Evolutionary conservation across 2,888 invertebrate species (phyloP), one percentile per base, ranked within the genome.

Genomic region (Hirtodrosophila cameraria): DNA sequence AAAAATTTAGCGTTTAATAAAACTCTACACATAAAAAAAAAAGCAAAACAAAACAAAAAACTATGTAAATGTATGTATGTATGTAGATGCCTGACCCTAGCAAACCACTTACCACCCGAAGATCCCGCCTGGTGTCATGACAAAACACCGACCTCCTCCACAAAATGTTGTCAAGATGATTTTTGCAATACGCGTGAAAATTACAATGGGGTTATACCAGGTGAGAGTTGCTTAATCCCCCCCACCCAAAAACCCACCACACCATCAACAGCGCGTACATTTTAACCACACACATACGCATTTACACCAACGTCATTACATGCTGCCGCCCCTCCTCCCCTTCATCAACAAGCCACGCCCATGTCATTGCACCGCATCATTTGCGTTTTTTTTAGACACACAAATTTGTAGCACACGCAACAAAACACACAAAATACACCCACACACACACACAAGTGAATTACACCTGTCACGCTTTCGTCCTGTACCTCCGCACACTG

Each of bases 111-210:
- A 89, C 93, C 93, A 84, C 93, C 93, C 74, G 92, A 92, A 88
- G 91, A 91, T 90, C 93, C 94, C 72, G 91, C 93, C 86, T 93
- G 93, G 93, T 94, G 94, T 92, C 92, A 93, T 83, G 91, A 86
- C 72, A 83, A 77, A 54, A 88, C 89, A 69, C 75, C 85, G 46
- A 79, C 66, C 63, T 81, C 85, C 72, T 78, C 86, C 69, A 80
- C 89, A 69, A 70, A 88, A 76, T 95, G 95, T 94, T 95, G 95
- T 92, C 90, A 90, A 62, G 89, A 92, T 86, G 92, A 92, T 90
- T 94, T 94, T 93, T 94, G 92, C 93, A 96, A 95, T 94, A 95
- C 89, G 64, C 94, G 90, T 66, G 72, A 64, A 59, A 90, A 86
- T 87, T 87, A 88, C 76, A 79, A 82, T 60, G 88, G 88, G 77